phyloP scores from a whole-genome alignment of 1,140 invertebrate genomes.

The Nephotettix cincticeps region DNA sequence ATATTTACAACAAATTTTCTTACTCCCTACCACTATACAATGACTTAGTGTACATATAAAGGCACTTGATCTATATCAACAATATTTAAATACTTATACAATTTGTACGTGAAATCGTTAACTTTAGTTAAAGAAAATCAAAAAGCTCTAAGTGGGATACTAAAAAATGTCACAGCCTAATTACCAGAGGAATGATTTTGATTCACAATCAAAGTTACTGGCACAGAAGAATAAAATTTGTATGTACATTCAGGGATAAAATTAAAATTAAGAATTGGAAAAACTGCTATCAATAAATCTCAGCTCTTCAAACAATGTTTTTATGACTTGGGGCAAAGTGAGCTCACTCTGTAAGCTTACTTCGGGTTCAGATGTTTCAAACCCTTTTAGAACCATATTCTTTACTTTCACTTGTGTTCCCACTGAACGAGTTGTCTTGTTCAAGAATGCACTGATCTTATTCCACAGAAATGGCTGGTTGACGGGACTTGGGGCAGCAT shows the following conservation, averaged over 20 bases:
- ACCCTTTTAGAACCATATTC: constrained; percentile 5
- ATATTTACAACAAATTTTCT: background rate
- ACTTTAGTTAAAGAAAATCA: too few relatives aligned
- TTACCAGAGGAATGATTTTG: background rate
- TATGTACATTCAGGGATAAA: background rate
- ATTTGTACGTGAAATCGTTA: background rate
- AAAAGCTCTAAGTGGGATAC: too few relatives aligned
- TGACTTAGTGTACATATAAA: background rate
- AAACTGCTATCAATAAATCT: constrained; percentile 7
- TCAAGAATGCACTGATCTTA: constrained; percentile 1
- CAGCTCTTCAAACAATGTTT: constrained; percentile 13
- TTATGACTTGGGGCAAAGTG: constrained; percentile 9
- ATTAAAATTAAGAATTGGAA: background rate
- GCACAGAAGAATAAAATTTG: too few relatives aligned
- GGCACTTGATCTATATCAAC: background rate
- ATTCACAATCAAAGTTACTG: background rate
- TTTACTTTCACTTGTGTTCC: constrained; percentile 3
- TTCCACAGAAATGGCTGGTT: constrained; percentile 9
- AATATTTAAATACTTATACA: background rate
- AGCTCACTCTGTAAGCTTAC: constrained; percentile 12
- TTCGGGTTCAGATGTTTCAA: constrained; percentile 9
- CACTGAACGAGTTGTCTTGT: background rate
- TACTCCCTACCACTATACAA: background rate
- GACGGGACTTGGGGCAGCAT: background rate
- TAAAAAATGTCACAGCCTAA: constrained; percentile 8